Base-by-base conservation (phyloP, 2,797 vertebrate species). In the Gambusia yucatana region DNA sequence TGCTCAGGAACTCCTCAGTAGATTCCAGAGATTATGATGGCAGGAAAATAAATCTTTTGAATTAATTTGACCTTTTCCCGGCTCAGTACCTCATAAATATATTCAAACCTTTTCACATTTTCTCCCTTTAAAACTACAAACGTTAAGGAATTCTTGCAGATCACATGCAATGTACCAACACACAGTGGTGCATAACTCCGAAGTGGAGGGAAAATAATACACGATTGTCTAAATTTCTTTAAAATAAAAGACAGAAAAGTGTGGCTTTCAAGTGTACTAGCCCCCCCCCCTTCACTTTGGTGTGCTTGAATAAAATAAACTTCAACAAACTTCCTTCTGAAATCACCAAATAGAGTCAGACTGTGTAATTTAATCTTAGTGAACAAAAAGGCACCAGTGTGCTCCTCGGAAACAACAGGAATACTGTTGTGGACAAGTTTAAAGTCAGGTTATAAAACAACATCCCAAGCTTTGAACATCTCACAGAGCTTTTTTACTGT, bases 11-110 rank as follows among this genome's bases (percentile, higher is more conserved):
- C 84, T 85, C 57, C 76, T 76, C 55, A 33, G 33, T 52, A 78
- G 76, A 87, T 85, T 85, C 76, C 73, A 83, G 72, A 87, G 82
- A 88, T 85, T 82, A 80, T 14, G 25, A 81, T 52, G 71, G 71
- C 63, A 70, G 0, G 6, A 89, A 85, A 83, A 76, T 10, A 75
- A 30, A 57, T 44, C 36, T 43, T 69, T 30, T 16, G 4, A 43
- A n/a, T 70, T n/a, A 43, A 2, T n/a, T 70, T 70, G 67, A 43
- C 41, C 11, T 70, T 44, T 70, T 44, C 3, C 20, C 4, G 22
- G 1, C 11, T 11, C 73, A 86, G 82, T 79, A 63, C 65, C 77
- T 78, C 69, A 25, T 73, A 47, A 41, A 48, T 74, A 85, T 81
- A 78, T 78, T 83, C 74, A 43, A 70, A 70, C 2, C 39, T 44